A percentile compares a stretch with the other conserved stretches of the same genome.
Evolutionary conservation across 2,888 invertebrate species (phyloP).

Genomic region (Caenorhabditis zanzibari): DNA sequence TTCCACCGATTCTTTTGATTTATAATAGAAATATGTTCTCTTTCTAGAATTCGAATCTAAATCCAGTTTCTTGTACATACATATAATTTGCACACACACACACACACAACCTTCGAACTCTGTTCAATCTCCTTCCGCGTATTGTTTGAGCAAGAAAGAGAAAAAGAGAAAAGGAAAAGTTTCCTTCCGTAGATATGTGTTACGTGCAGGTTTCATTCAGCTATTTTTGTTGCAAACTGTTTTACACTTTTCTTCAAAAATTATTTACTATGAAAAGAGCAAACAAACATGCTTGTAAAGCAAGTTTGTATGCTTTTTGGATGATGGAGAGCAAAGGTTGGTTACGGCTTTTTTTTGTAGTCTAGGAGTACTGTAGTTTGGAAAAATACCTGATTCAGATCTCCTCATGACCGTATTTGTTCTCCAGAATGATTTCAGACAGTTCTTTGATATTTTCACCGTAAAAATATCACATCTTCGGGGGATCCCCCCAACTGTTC

Average conservation of each 20-base stretch:
- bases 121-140: constrained; percentile 25
- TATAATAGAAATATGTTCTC: neutral
- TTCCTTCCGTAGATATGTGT: neutral
- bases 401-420: too few relatives aligned
- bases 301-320: constrained; percentile 13
- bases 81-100: constrained; percentile 38
- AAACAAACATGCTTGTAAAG: constrained; percentile 23
- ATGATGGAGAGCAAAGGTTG: constrained; percentile 26
- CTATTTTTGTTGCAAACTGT: constrained; percentile 31
- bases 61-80: constrained; percentile 34
- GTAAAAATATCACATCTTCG: too few relatives aligned
- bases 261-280: constrained; percentile 21
- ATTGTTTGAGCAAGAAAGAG: constrained; percentile 22
- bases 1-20: constrained; percentile 11
- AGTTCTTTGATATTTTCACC: too few relatives aligned
- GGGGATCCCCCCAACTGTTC: neutral
- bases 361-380: neutral
- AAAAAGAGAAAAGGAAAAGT: neutral
- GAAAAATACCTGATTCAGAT: neutral
- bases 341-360: constrained; percentile 6
- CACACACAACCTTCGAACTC: constrained; percentile 40
- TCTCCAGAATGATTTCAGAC: too few relatives aligned
- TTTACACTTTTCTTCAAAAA: neutral
- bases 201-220: constrained; percentile 38
- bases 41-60: neutral